phyloP scores from a whole-genome alignment of 2,113 vertebrate genomes.

The Puntigrus tetrazona region DNA sequence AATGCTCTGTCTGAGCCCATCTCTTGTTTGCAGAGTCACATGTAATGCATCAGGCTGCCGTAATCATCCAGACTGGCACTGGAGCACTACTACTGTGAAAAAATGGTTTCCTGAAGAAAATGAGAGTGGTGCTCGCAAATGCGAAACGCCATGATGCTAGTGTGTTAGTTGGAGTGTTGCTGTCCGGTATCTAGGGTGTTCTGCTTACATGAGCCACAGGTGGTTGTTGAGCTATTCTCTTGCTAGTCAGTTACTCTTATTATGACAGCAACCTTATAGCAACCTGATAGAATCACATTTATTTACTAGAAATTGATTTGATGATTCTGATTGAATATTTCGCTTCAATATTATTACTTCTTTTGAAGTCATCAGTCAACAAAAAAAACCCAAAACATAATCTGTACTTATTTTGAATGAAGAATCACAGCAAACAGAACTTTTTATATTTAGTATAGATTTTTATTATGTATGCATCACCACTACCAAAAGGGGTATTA shows the following conservation, averaged over 20 bases:
- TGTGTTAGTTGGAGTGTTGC: neutral
- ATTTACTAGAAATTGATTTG: neutral
- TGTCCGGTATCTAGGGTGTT: neutral
- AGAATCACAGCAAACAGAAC: neutral
- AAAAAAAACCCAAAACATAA: too few species aligned
- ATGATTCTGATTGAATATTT: neutral
- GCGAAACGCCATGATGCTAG: neutral
- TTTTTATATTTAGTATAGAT: neutral
- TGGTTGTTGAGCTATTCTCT: slow-evolving; percentile 12
- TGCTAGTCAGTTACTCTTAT: neutral
- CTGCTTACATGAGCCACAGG: neutral
- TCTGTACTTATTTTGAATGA: too few species aligned
- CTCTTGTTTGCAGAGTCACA: slow-evolving; percentile 75
- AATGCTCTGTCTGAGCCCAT: slow-evolving; percentile 63
- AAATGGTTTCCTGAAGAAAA: neutral
- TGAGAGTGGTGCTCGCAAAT: neutral
- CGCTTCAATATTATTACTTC: neutral
- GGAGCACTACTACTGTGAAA: slow-evolving; percentile 25
- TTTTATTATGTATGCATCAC: neutral
- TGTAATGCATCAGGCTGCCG: slow-evolving; percentile 60
- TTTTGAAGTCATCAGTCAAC: neutral
- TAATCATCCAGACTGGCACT: slow-evolving; percentile 36
- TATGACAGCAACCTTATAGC: neutral
- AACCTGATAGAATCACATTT: neutral
- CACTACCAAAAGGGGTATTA: too few species aligned